These are phyloP conservation scores for Pararge aegeria DNA, from an alignment of 1,140 invertebrate species.

Conservation along the genomic window DNA sequence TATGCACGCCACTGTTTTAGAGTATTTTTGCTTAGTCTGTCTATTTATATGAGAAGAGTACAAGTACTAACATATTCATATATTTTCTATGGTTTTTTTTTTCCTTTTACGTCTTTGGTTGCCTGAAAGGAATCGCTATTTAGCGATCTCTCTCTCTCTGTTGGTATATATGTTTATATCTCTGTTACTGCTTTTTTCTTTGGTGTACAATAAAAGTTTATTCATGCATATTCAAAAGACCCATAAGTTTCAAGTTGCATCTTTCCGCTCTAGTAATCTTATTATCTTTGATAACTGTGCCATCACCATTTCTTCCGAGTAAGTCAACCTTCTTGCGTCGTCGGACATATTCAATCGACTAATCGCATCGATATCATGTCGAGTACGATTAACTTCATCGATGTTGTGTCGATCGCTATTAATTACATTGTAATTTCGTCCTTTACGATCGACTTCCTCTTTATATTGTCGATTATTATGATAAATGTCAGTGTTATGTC, in stretches of 20 bases:
- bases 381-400: background rate
- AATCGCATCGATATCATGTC: background rate
- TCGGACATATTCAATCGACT: background rate
- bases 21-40: too few species aligned
- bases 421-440: background rate
- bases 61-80: too few species aligned
- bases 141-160: too few species aligned
- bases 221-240: background rate
- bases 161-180: too few species aligned
- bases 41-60: too few species aligned
- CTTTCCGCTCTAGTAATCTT: slow-evolving; percentile 51
- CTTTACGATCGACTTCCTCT: background rate
- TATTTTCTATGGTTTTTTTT: too few species aligned
- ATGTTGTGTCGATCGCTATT: background rate
- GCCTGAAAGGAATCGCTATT: too few species aligned
- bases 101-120: too few species aligned
- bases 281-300: slow-evolving; percentile 48
- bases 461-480: background rate
- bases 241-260: slow-evolving; percentile 42
- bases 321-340: background rate
- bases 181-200: too few species aligned
- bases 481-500: too few species aligned
- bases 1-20: too few species aligned
- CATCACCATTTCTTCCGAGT: slow-evolving; percentile 42
- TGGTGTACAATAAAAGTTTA: too few species aligned